These are phyloP conservation scores for Sardinella longiceps DNA, from an alignment of 2,797 vertebrate genomes.

Conservation along the genomic window DNA sequence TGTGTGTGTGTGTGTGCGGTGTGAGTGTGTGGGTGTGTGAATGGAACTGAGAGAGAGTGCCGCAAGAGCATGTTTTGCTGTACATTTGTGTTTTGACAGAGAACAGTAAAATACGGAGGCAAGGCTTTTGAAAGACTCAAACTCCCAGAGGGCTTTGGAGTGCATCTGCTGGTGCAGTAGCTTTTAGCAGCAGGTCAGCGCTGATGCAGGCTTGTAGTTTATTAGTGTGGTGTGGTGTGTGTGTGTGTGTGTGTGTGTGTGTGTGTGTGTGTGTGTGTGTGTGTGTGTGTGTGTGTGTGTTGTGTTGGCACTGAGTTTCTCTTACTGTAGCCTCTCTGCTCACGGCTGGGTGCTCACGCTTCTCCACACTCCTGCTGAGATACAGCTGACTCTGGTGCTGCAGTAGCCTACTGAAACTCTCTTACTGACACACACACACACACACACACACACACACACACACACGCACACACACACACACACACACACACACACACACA, in stretches of 20 bases:
- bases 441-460: neutral
- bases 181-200: neutral
- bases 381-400: neutral
- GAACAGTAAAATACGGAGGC: constrained; percentile 28
- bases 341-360: neutral
- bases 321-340: neutral
- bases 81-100: constrained; percentile 35
- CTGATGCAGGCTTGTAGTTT: neutral
- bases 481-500: constrained; percentile 20
- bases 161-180: neutral
- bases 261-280: too few relatives aligned
- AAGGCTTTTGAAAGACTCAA: neutral
- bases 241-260: too few relatives aligned
- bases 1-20: neutral
- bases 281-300: constrained; percentile 4
- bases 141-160: constrained; percentile 21
- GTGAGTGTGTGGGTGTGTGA: too few relatives aligned
- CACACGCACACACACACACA: neutral
- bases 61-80: neutral
- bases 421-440: too few relatives aligned
- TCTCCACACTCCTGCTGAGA: neutral
- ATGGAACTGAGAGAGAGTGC: neutral
- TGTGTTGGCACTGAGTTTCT: neutral
- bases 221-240: too few relatives aligned
- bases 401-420: neutral